Evolutionary conservation across 2,888 invertebrate species (phyloP).

Genomic region (Tuberolachnus salignus): DNA sequence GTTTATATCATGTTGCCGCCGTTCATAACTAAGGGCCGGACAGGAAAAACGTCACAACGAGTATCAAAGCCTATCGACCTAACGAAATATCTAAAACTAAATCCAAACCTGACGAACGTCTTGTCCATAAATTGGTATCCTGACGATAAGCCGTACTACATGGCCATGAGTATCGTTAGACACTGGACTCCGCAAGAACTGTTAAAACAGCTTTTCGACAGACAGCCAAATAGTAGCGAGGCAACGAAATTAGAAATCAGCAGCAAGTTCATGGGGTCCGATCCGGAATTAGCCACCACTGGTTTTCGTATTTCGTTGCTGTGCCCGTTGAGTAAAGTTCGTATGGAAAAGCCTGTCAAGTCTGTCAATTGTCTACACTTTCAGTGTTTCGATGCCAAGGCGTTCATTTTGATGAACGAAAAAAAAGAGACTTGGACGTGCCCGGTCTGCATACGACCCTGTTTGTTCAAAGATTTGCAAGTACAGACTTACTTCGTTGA

Average conservation of each 20-base stretch:
- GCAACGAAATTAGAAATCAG: slow-evolving; percentile 28
- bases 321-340: slow-evolving; percentile 92
- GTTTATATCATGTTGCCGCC: slow-evolving; percentile 90
- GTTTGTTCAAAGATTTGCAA: slow-evolving; percentile 86
- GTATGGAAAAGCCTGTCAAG: slow-evolving; percentile 87
- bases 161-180: slow-evolving; percentile 85
- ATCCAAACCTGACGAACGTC: slow-evolving; percentile 84
- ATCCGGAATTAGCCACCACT: slow-evolving; percentile 94
- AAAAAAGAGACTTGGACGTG: slow-evolving; percentile 97
- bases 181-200: slow-evolving; percentile 85
- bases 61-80: no score
- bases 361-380: slow-evolving; percentile 92
- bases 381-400: slow-evolving; percentile 96
- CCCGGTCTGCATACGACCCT: slow-evolving; percentile 94
- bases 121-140: slow-evolving; percentile 90
- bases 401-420: slow-evolving; percentile 98
- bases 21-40: slow-evolving; percentile 83
- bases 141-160: slow-evolving; percentile 81
- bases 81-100: slow-evolving; percentile 73
- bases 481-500: slow-evolving; percentile 96
- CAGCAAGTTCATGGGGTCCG: slow-evolving; percentile 74
- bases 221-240: slow-evolving; percentile 68
- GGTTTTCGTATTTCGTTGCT: slow-evolving; percentile 89
- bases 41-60: slow-evolving; percentile 61
- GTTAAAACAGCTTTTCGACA: slow-evolving; percentile 79